phyloP scores from a whole-genome alignment of 2,888 invertebrate species.

The Agrochola lychnidis region DNA sequence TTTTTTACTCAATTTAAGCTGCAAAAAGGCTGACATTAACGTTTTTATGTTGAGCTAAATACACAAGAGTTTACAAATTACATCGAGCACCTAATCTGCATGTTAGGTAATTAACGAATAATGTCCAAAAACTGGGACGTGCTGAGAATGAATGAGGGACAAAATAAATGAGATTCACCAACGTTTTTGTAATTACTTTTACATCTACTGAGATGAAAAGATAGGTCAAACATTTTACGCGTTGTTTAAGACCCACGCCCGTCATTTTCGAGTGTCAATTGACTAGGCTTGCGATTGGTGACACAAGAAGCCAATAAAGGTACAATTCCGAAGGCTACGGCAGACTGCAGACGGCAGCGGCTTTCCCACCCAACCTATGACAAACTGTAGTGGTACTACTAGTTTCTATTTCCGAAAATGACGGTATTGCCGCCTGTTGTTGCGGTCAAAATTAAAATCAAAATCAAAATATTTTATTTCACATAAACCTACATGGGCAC shows the following conservation, averaged over 20 bases:
- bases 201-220: constrained; percentile 61
- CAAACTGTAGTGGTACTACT: too few species aligned
- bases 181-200: constrained; percentile 79
- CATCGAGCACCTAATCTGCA: constrained; percentile 67
- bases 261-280: neutral
- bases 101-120: constrained; percentile 75
- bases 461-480: too few species aligned
- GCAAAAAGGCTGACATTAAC: constrained; percentile 47
- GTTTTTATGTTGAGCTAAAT: constrained; percentile 56
- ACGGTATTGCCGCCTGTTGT: neutral
- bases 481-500: too few species aligned
- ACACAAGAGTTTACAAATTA: constrained; percentile 69
- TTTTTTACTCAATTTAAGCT: constrained; percentile 57
- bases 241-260: neutral
- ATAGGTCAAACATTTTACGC: constrained; percentile 13
- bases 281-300: neutral
- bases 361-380: neutral
- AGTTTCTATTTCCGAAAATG: neutral
- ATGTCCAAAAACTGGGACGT: constrained; percentile 74
- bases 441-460: too few species aligned
- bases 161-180: constrained; percentile 80
- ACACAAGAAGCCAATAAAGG: neutral
- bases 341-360: neutral
- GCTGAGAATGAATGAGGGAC: constrained; percentile 76
- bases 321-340: too few species aligned